Conservation (phyloP, 1,140 invertebrate genomes). For the Globodera rostochiensis region DNA sequence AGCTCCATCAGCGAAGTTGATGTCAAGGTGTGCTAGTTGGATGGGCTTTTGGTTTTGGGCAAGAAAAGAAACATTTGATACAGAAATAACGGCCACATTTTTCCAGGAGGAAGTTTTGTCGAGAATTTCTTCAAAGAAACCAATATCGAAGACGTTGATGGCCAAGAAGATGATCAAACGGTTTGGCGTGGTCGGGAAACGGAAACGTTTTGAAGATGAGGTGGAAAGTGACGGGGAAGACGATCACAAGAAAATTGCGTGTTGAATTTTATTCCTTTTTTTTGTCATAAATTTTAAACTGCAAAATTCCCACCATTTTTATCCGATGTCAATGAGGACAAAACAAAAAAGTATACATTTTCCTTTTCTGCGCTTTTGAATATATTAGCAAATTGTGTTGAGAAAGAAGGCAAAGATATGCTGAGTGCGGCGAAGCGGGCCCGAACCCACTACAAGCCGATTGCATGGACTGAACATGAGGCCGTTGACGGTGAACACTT, state of each 20-base stretch:
- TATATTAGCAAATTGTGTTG: not conserved
- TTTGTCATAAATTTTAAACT: not conserved
- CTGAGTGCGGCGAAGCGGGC: slow-evolving; percentile 28
- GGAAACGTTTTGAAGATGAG: slow-evolving; percentile 54
- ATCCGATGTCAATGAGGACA: too few species aligned
- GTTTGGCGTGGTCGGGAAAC: slow-evolving; percentile 45
- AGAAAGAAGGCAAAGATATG: not conserved
- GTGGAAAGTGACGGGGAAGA: slow-evolving; percentile 13
- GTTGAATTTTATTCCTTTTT: slow-evolving; percentile 3
- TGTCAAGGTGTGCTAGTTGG: slow-evolving; percentile 3
- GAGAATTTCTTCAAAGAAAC: slow-evolving; percentile 40
- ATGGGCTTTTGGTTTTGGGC: not conserved
- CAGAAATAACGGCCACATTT: not conserved
- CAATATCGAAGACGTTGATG: slow-evolving; percentile 46
- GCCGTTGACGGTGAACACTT: slow-evolving; percentile 40
- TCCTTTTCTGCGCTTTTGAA: not conserved
- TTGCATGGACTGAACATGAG: slow-evolving; percentile 22
- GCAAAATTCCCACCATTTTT: too few species aligned
- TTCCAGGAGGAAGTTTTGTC: slow-evolving; percentile 43
- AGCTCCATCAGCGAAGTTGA: slow-evolving; percentile 31
- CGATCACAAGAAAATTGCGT: not conserved
- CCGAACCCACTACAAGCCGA: slow-evolving; percentile 29
- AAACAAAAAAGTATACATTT: slow-evolving; percentile 7
- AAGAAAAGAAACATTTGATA: not conserved
- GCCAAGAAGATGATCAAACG: slow-evolving; percentile 54